A percentile compares a stretch with the other conserved stretches of the same genome.
These are phyloP conservation scores for Lepidonotus clava DNA, from an alignment of 2,888 invertebrate genomes.

Conservation along the genomic window DNA sequence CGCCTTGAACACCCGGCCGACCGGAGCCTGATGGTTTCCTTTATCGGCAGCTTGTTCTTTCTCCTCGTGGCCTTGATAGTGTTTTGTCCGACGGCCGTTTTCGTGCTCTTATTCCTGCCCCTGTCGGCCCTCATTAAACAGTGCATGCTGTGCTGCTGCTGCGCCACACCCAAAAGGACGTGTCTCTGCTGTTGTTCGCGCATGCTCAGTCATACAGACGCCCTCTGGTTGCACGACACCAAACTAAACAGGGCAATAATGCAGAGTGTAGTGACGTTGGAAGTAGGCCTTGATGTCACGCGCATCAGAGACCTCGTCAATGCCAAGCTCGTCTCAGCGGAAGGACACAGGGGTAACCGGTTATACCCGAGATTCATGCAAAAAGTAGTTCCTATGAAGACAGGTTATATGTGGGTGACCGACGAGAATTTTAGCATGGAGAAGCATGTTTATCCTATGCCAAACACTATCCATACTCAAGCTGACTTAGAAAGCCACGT, in stretches of 20 bases:
- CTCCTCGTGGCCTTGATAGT: conserved; percentile 79
- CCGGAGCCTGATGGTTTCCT: conserved; percentile 76
- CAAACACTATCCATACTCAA: conserved; percentile 75
- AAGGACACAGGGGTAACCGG: conserved; percentile 76
- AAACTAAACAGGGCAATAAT: conserved; percentile 77
- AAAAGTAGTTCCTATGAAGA: conserved; percentile 78
- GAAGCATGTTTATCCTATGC: conserved; percentile 82
- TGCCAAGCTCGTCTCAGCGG: conserved; percentile 80
- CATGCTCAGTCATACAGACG: conserved; percentile 80
- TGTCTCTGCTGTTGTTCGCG: conserved; percentile 74
- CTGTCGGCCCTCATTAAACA: conserved; percentile 75
- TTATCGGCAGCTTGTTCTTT: conserved; percentile 72
- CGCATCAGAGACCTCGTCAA: conserved; percentile 81
- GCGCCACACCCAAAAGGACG: conserved; percentile 69
- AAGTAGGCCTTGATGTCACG: conserved; percentile 81
- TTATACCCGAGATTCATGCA: conserved; percentile 82
- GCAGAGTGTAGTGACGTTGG: conserved; percentile 82
- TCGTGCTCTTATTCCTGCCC: conserved; percentile 79
- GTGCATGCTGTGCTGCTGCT: conserved; percentile 74
- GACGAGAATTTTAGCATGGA: conserved; percentile 82
- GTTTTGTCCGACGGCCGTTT: conserved; percentile 81
- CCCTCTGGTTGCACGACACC: conserved; percentile 81
- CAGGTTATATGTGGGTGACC: conserved; percentile 82
- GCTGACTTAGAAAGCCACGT: conserved; percentile 81
- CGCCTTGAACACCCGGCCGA: conserved; percentile 80